Conservation (phyloP, 2,113 vertebrate genomes). For the Prionailurus bengalensis region DNA sequence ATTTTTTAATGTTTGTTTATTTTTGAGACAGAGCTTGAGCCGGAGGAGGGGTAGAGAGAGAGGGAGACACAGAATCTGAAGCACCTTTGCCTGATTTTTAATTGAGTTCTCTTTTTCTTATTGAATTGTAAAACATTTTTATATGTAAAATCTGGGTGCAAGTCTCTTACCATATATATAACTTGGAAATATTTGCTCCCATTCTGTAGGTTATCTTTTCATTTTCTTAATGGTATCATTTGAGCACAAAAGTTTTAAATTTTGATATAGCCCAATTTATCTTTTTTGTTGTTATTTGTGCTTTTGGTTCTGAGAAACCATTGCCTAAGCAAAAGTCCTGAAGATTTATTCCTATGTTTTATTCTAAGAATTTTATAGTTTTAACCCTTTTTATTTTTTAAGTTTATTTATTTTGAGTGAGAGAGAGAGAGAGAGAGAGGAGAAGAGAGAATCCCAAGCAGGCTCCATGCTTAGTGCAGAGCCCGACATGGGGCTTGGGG, state of each 20-base stretch:
- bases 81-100: neutral
- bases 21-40: too few species aligned
- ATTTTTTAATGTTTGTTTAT: too few species aligned
- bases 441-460: too few species aligned
- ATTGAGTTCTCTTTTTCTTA: constrained; percentile 25
- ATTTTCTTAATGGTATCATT: constrained; percentile 26
- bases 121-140: neutral
- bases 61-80: too few species aligned
- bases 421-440: too few species aligned
- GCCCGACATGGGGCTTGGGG: too few species aligned
- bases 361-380: constrained; percentile 41
- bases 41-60: too few species aligned
- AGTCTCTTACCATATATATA: neutral
- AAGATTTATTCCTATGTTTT: constrained; percentile 12
- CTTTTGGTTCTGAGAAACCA: constrained; percentile 38
- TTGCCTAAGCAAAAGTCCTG: neutral
- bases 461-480: too few species aligned
- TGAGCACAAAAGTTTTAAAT: neutral
- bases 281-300: neutral
- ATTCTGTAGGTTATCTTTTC: neutral
- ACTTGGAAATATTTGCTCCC: neutral
- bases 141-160: neutral
- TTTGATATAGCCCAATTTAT: neutral
- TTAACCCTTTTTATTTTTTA: neutral
- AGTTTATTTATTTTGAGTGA: too few species aligned